Evolutionary conservation across 1,140 invertebrate genomes (phyloP).

Genomic region (Cyrtorhinus lividipennis): DNA sequence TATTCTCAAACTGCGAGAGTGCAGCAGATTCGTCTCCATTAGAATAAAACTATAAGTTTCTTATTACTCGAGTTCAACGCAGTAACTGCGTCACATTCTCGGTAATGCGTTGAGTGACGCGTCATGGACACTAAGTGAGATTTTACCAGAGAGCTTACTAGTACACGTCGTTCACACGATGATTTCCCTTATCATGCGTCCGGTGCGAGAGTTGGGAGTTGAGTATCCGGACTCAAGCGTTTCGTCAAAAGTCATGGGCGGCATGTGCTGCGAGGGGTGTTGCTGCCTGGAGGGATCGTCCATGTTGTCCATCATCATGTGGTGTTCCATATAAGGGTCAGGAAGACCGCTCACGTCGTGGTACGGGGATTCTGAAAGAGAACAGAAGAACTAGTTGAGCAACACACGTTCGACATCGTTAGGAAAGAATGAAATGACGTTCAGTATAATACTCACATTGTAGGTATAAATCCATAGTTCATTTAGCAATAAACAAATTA

Average conservation of each 20-base stretch:
- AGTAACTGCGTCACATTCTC: no score
- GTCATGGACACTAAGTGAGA: no score
- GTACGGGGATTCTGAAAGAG: constrained; percentile 68
- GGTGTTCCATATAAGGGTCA: constrained; percentile 68
- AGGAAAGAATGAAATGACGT: constrained; percentile 14
- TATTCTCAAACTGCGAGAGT: no score
- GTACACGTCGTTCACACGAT: constrained; percentile 89
- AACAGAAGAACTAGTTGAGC: constrained; percentile 17
- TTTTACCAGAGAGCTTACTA: no score
- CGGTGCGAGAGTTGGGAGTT: constrained; percentile 75
- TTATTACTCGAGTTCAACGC: no score
- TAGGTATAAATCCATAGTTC: neutral
- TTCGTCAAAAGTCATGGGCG: constrained; percentile 78
- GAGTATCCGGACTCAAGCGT: constrained; percentile 83
- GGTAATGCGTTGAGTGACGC: no score
- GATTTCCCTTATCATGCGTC: constrained; percentile 82
- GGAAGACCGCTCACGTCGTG: constrained; percentile 80
- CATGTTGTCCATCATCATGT: constrained; percentile 44
- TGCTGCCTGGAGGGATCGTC: constrained; percentile 35
- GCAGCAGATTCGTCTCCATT: no score
- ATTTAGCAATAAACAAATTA: no score
- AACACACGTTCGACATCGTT: no score
- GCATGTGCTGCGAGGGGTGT: constrained; percentile 50
- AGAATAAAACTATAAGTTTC: no score
- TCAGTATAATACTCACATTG: neutral